Base-by-base conservation (phyloP, 2,797 vertebrate genomes). In the Artibeus lituratus region DNA sequence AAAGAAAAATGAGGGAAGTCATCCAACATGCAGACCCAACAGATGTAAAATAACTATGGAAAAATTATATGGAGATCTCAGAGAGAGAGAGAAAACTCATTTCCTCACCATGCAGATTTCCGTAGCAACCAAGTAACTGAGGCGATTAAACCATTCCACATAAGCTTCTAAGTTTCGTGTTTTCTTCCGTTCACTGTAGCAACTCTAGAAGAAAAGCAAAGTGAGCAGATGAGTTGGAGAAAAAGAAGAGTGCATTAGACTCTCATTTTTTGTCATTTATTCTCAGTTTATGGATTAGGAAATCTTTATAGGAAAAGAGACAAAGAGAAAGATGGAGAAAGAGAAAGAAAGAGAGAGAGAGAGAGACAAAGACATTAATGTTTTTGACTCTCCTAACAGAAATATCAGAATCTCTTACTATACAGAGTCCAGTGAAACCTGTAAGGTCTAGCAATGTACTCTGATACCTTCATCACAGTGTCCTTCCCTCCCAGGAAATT, bases 101-200 rank as follows among this genome's bases (percentile, higher is more conserved):
- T 83, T 67, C 76, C 98, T 99, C 95, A 99, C 99, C 99, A 99
- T 99, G 98, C 99, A 99, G 97, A 99, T 99, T 98, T 99, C 99
- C 21, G 99, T 99, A 9, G 99, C 99, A 87, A 99, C 99, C 98
- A 99, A 97, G 98, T 99, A 99, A 97, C 99, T 99, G 94, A 99
- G 99, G 65, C 99, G 98, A 98, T 99, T 99, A 98, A 99, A 99
- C 99, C 99, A 99, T 76, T 99, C 99, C n/a, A 99, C 99, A 0
- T 99, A 99, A 0, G 99, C 99, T 97, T 99, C 99, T 93, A 99
- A 98, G 94, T 99, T 99, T 37, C 98, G 98, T 62, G 99, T 98
- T 98, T 99, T 99, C 98, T 99, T 99, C 94, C 93, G 98, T 90
- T 99, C 99, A 18, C 98, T 98, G 5, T 99, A 99, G 98, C 99